Percentiles rank a stretch among this genome's conserved stretches.
These are phyloP conservation scores for Campoletis sonorensis DNA, from an alignment of 1,140 invertebrate genomes.

Conservation along the genomic window DNA sequence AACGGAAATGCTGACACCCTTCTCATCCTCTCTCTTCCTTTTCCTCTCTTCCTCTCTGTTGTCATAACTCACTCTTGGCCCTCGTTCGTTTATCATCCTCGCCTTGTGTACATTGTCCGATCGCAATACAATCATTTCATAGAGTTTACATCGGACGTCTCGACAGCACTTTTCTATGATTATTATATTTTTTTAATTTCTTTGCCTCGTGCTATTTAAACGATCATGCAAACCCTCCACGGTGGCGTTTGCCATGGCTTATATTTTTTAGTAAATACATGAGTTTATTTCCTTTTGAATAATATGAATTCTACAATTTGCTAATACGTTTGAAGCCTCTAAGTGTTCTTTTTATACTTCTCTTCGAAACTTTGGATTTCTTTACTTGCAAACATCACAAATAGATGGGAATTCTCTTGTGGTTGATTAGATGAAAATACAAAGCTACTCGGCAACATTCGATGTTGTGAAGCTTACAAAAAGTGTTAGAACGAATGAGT, in stretches of 20 bases:
- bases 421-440: not conserved
- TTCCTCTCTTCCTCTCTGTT: not conserved
- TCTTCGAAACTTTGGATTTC: no score
- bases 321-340: not conserved
- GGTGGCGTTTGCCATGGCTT: no score
- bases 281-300: no score
- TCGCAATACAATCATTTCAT: constrained; percentile 15
- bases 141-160: not conserved
- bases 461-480: not conserved
- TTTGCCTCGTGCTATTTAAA: not conserved
- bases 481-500: not conserved
- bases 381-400: no score
- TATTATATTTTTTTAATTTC: not conserved
- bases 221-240: not conserved
- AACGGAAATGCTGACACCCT: constrained; percentile 35
- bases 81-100: not conserved
- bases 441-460: not conserved
- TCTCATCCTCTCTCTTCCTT: not conserved
- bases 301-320: not conserved
- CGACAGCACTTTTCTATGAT: constrained; percentile 8
- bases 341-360: not conserved
- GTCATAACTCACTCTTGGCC: not conserved
- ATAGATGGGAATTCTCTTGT: no score
- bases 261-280: no score
- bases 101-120: not conserved